Conservation (phyloP, 2,113 vertebrate genomes). For the Scatophagus argus region DNA sequence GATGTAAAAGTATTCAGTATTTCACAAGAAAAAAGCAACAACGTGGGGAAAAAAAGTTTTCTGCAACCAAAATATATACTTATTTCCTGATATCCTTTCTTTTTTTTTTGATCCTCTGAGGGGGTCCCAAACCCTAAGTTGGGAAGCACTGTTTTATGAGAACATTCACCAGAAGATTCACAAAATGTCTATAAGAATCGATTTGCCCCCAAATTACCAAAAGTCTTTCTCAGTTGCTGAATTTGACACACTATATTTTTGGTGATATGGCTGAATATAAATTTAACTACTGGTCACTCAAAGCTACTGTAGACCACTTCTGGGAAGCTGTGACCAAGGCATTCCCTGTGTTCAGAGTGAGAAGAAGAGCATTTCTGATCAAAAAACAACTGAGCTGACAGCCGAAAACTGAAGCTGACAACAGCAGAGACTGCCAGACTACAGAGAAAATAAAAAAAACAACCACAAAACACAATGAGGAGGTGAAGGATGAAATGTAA, state of each 20-base stretch:
- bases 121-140: not conserved
- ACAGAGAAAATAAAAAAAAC: not conserved
- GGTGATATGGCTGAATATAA: not conserved
- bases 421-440: not conserved
- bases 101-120: not conserved
- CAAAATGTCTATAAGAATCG: not conserved
- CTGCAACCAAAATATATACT: not conserved
- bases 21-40: not conserved
- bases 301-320: not conserved
- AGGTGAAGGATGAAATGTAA: not conserved
- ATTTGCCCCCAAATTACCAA: not conserved
- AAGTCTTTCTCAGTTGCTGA: not conserved
- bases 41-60: not conserved
- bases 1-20: not conserved
- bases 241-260: not conserved
- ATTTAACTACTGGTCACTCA: not conserved
- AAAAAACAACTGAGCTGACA: not conserved
- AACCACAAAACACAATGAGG: not conserved
- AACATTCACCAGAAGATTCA: not conserved
- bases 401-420: not conserved
- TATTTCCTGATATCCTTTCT: not conserved
- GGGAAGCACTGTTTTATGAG: not conserved
- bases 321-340: not conserved
- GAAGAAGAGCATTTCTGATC: not conserved
- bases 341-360: not conserved